Conservation (phyloP, 23 tunicate species). For the Trididemnum nubilum region DNA sequence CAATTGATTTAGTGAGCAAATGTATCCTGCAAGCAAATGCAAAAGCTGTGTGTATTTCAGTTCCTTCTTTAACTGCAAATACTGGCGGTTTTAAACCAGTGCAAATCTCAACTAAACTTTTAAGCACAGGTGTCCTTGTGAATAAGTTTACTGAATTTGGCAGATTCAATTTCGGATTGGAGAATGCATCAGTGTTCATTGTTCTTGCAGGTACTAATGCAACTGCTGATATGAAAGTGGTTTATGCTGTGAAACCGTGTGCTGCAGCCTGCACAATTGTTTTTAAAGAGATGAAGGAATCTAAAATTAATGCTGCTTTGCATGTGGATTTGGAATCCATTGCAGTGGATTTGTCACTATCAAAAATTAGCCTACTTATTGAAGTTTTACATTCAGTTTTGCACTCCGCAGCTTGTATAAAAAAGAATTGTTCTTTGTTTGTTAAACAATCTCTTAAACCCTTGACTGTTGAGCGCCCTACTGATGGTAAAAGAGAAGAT, state of each 20-base stretch:
- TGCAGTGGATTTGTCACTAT: conserved; percentile 24
- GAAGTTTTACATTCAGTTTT: neutral
- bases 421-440: neutral
- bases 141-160: conserved; percentile 57
- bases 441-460: neutral
- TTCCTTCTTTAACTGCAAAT: conserved; percentile 31
- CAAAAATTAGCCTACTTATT: conserved; percentile 29
- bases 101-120: conserved; percentile 33
- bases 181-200: conserved; percentile 42
- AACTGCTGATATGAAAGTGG: neutral
- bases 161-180: conserved; percentile 52
- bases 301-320: conserved; percentile 26
- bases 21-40: neutral
- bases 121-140: conserved; percentile 31
- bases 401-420: neutral
- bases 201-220: conserved; percentile 6
- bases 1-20: neutral
- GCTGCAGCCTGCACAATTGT: conserved; percentile 71
- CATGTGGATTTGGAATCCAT: conserved; percentile 71
- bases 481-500: neutral
- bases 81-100: conserved; percentile 61
- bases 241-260: conserved; percentile 33
- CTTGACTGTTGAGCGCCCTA: neutral
- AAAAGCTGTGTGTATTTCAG: neutral
- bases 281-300: conserved; percentile 6